Percentiles rank a stretch among this genome's conserved stretches.
Evolutionary conservation across 2,113 vertebrate species (phyloP).

Genomic region (Lichenostomus cassidix): DNA sequence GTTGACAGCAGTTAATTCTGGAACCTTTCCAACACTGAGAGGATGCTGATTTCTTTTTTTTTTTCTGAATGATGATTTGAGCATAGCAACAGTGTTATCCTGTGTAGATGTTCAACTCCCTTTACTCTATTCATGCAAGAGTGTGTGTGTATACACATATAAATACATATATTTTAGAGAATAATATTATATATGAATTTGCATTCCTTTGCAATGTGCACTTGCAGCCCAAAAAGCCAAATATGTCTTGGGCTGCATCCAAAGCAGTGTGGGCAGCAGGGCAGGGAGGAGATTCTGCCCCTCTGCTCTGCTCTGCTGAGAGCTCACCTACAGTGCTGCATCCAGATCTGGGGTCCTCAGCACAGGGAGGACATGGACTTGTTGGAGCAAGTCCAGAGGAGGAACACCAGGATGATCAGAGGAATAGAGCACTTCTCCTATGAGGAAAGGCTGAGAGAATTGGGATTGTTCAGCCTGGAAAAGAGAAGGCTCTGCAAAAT

Average conservation of each 20-base stretch:
- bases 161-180: not conserved
- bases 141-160: rapidly evolving
- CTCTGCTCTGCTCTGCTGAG: not conserved
- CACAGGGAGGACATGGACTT: not conserved
- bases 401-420: not conserved
- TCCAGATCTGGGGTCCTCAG: not conserved
- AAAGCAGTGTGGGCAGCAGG: not conserved
- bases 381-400: rapidly evolving
- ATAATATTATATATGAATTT: not conserved
- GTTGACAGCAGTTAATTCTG: not conserved
- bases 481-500: not conserved
- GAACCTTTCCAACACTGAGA: not conserved
- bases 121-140: not conserved
- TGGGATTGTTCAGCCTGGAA: not conserved
- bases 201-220: too few relatives aligned
- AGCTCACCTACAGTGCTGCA: not conserved
- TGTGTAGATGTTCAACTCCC: not conserved
- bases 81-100: not conserved
- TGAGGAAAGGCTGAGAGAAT: not conserved
- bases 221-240: not conserved
- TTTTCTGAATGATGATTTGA: not conserved
- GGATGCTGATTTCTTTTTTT: not conserved
- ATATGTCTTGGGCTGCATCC: not conserved
- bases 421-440: not conserved
- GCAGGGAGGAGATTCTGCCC: not conserved